Evolutionary conservation across 1,140 invertebrate species (phyloP), one percentile per base, ranked within the genome.

Genomic region (Dinoponera quadriceps): DNA sequence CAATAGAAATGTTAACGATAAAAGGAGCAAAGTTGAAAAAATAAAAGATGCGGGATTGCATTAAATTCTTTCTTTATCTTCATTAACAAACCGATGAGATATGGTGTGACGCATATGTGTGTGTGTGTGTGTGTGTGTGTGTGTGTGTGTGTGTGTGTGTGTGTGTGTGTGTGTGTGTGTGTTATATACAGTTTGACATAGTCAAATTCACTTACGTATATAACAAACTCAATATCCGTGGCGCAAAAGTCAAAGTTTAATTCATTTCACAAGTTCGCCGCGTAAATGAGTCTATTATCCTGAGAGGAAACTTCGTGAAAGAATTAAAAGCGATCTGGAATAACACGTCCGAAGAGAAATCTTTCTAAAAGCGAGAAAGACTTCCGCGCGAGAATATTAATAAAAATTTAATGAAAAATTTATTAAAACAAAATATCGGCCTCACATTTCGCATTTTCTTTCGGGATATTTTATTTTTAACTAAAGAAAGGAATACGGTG

Each of bases 211-310:
- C 75, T 80, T 80, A 80, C 51, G 38, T 44, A 80, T 59, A 57
- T 71, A 80, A 80, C 75, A 65, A 69, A 80, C 69, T 80, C 75
- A 80, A 80, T 80, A 80, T 71, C 65, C 65, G 51, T 22, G 59
- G 65, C 57, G 65, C 55, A 80, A 80, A 80, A 63, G 54, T 77
- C 54, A 57, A 80, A 71, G 33, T 80, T 78, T 80, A 80, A 71
- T 80, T 80, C 75, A 65, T 54, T 69, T 80, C 51, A 27, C 75
- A 71, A 71, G 65, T 80, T 80, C 65, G 69, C 65, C 65, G 57
- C 33, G 65, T 80, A 80, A 80, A 80, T 80, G 75, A 71, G 75
- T 80, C 65, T 71, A 80, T 69, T 80, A 80, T 80, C 75, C 44
- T 38, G 65, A 55, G 38, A 57, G 51, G 51, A 80, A 80, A 80